Base-by-base conservation (phyloP, 2,113 vertebrate genomes). In the Oreochromis aureus region DNA sequence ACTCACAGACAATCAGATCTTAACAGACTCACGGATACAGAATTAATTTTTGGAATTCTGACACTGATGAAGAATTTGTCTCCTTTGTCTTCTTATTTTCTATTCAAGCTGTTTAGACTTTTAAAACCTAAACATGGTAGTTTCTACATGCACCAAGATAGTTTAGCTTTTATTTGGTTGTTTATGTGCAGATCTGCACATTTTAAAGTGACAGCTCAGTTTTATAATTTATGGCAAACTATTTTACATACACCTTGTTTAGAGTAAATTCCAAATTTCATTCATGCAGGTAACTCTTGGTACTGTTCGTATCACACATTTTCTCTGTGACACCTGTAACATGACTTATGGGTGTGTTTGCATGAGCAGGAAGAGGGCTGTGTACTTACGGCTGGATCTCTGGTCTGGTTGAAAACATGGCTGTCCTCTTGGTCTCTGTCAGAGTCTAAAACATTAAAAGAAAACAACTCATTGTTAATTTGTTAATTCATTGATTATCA, bases 341-440 rank as follows among this genome's bases (percentile, higher is more conserved):
- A 5, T 15, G 66, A 44, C 41, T 10, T 46, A 16, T 12, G 6
- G 56, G 30, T 19, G 30, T 41, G 10, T 73, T n/a, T 59, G 39
- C 6, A 7, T 46, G n/a, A 44, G 34, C 16, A 32, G 36, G 12
- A 13, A 2, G 27, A 34, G 11, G 9, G 24, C 11, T 12, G 82
- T 15, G 80, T 8, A 96, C 96, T 95, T 82, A 97, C 96, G 55
- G 92, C 83, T 93, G 90, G 88, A 80, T 91, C 94, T 95, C 94
- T 93, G 86, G 87, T 89, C 84, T 94, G 94, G 89, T 86, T 89
- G 93, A 80, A 94, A 89, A 80, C 94, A 95, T 96, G 92, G 88
- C 94, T 95, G 89, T 97, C 95, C 54, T 96, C 95, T 80, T 83
- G 85, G 24, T 95, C 95, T 95, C 93, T 90, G 90, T 96, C 95